These are phyloP conservation scores for Epinephelus coioides DNA, from an alignment of 2,797 vertebrate genomes.

Conservation along the genomic window DNA sequence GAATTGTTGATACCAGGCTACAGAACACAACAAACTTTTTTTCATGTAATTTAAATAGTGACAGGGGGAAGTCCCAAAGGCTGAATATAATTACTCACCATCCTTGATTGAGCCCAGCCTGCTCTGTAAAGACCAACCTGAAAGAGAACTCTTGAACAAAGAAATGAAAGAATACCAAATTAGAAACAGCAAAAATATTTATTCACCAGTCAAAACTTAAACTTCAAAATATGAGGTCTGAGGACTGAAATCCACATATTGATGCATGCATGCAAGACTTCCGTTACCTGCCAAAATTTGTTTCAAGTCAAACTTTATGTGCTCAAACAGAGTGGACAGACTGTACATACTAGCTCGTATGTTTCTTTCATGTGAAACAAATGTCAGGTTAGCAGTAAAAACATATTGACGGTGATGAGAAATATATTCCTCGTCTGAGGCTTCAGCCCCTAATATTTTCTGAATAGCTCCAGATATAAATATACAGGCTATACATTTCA, in stretches of 20 bases:
- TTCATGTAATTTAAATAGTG: not conserved
- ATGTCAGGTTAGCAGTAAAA: slow-evolving; percentile 29
- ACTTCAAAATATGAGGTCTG: slow-evolving; percentile 59
- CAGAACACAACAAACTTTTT: not conserved
- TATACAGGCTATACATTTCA: no score
- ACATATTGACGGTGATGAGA: slow-evolving; percentile 11
- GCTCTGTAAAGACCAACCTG: not conserved
- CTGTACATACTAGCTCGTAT: slow-evolving; percentile 34
- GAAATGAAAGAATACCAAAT: slow-evolving; percentile 8
- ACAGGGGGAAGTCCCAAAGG: not conserved
- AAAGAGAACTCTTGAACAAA: not conserved
- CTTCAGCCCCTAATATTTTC: no score
- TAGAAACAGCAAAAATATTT: slow-evolving; percentile 78
- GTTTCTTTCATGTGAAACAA: not conserved
- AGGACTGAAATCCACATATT: slow-evolving; percentile 29
- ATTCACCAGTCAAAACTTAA: slow-evolving; percentile 74
- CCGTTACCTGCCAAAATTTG: slow-evolving; percentile 24
- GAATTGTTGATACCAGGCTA: not conserved
- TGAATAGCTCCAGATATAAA: no score
- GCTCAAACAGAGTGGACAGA: slow-evolving; percentile 22
- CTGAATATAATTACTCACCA: not conserved
- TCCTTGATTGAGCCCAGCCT: not conserved
- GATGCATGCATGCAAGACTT: slow-evolving; percentile 49
- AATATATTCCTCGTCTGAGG: not conserved
- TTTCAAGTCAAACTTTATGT: slow-evolving; percentile 29